phyloP scores from a whole-genome alignment of 2,113 vertebrate species.

The Lepus timidus region DNA sequence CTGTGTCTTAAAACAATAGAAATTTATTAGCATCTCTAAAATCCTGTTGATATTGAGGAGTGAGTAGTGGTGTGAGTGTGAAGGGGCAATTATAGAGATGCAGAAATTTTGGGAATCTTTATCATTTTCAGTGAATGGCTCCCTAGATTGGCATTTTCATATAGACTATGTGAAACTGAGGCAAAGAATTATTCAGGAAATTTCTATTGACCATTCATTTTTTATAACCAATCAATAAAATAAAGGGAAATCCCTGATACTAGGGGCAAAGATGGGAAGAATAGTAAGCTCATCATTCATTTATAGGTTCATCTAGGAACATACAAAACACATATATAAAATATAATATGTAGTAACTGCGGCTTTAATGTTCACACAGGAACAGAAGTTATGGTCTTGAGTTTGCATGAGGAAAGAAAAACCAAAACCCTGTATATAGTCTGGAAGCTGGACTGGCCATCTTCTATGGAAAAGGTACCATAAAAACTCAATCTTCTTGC shows the following conservation, averaged over 20 bases:
- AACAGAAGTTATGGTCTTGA: neutral
- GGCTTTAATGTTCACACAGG: neutral
- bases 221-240: neutral
- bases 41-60: neutral
- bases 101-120: neutral
- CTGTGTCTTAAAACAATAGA: neutral
- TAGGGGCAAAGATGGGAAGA: neutral
- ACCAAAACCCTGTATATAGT: neutral
- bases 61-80: neutral
- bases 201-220: neutral
- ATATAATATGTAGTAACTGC: neutral
- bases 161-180: neutral
- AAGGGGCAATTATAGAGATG: neutral
- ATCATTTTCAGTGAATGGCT: neutral
- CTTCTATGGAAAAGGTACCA: neutral
- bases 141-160: neutral
- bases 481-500: neutral
- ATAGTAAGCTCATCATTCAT: neutral
- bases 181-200: neutral
- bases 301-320: neutral
- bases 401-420: neutral
- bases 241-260: neutral
- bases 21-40: slow-evolving; percentile 20
- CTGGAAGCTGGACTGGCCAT: neutral
- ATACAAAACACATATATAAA: neutral